A percentile compares a stretch with the other conserved stretches of the same genome.
Evolutionary conservation across 2,888 invertebrate genomes (phyloP).

Genomic region (Thereva nobilitata): DNA sequence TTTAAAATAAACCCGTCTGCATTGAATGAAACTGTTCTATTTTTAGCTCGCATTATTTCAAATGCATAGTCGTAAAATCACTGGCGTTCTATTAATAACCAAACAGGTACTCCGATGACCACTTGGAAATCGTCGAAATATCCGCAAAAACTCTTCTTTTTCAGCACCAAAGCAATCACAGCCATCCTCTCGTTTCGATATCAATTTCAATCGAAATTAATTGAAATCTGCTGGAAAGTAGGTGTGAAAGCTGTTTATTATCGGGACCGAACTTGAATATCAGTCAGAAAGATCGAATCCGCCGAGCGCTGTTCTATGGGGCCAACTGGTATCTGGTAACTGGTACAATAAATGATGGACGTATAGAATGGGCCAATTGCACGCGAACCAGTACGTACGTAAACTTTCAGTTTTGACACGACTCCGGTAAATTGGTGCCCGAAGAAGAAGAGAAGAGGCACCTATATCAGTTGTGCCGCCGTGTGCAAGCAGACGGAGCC

Average conservation of each 20-base stretch:
- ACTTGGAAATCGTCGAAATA: too few species aligned
- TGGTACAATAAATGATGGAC: neutral
- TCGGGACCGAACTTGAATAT: conserved; percentile 4
- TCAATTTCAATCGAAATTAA: conserved; percentile 30
- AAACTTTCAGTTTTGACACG: conserved; percentile 36
- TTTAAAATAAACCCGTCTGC: too few species aligned
- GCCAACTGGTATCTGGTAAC: conserved; percentile 18
- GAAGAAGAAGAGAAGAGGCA: too few species aligned
- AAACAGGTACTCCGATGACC: too few species aligned
- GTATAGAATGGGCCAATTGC: conserved; percentile 10
- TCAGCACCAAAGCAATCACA: neutral
- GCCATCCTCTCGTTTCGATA: neutral
- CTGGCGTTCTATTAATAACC: too few species aligned
- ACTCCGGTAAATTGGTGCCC: conserved; percentile 5
- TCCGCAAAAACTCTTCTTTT: too few species aligned
- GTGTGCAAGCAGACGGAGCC: neutral
- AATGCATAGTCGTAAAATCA: too few species aligned
- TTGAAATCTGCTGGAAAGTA: conserved; percentile 34
- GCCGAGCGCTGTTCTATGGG: conserved; percentile 15
- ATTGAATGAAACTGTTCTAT: too few species aligned
- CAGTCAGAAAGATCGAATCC: too few species aligned
- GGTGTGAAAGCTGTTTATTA: conserved; percentile 33
- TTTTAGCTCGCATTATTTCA: too few species aligned
- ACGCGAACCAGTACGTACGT: conserved; percentile 11
- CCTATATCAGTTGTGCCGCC: neutral